Evolutionary conservation across 2,888 invertebrate genomes (phyloP).

Genomic region (Machimus rusticus): DNA sequence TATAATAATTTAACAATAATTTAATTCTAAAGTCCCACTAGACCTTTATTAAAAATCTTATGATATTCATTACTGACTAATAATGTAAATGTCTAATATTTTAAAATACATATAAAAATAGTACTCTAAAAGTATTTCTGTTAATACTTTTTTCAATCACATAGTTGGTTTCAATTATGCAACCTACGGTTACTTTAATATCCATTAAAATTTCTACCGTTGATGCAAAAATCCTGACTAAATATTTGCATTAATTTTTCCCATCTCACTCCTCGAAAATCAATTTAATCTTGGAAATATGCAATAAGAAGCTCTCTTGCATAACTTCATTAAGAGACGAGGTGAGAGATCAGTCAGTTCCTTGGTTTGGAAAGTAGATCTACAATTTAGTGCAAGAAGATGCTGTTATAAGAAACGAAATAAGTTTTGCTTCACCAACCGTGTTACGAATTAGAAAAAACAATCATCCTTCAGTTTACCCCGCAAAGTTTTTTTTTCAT

Average conservation of each 20-base stretch:
- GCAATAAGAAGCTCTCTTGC: not conserved
- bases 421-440: not conserved
- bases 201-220: not conserved
- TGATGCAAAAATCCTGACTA: not conserved
- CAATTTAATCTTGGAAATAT: not conserved
- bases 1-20: no score
- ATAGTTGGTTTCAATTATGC: not conserved
- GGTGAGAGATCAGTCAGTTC: not conserved
- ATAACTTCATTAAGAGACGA: not conserved
- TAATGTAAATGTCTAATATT: not conserved
- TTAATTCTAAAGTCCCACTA: no score
- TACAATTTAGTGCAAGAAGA: not conserved
- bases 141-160: not conserved
- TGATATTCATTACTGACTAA: not conserved
- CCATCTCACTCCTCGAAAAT: not conserved
- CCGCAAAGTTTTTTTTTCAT: not conserved
- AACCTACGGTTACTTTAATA: not conserved
- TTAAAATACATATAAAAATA: not conserved
- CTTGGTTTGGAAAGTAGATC: not conserved
- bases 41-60: no score
- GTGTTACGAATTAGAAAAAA: not conserved
- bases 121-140: not conserved
- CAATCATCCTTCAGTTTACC: not conserved
- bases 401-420: not conserved
- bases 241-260: not conserved